Evolutionary conservation across 1,140 invertebrate species (phyloP), one percentile per base, ranked within the genome.

Genomic region (Rhopalosiphum maidis): DNA sequence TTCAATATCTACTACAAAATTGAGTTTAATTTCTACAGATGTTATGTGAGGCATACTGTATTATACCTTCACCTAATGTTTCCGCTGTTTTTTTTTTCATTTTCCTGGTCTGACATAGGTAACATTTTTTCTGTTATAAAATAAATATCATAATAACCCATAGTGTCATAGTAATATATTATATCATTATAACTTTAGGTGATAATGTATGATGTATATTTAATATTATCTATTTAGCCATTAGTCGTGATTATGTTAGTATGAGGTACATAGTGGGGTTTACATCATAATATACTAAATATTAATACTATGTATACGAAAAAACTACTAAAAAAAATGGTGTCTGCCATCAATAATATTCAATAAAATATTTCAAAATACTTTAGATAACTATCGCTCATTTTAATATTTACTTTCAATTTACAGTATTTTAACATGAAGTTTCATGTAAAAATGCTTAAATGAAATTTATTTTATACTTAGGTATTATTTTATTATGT

Each of bases 361-460:
- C 60, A 68, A 68, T 68, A n/a, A 5, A 68, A 30, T 68, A 30
- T 68, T 15, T 15, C 30, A 68, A 68, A n/a, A 68, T 11, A 30
- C 60, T 68, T 68, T 68, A n/a, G 60, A n/a, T 68, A n/a, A n/a
- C 30, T 15, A 68, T 68, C 60, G 30, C 30, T 68, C 30, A 68
- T 68, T 68, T 77, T 77, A 77, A 77, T n/a, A 77, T 77, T 77
- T 77, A n/a, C 60, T 68, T 68, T 68, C 30, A 68, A 68, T n/a
- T 68, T 68, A 77, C n/a, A 68, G 30, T n/a, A 51, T 18, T 37
- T 37, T 51, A 51, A 18, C 15, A 51, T 51, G 15, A 51, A 51
- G 48, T 21, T 51, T 3, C 18, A 18, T 51, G 3, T 51, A 51
- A 51, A 51, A 51, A 51, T 68, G 4, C n/a, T 11, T n/a, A 68